Evolutionary conservation across 2,113 vertebrate genomes (phyloP), one percentile per base, ranked within the genome.

Genomic region (Clupea harengus): DNA sequence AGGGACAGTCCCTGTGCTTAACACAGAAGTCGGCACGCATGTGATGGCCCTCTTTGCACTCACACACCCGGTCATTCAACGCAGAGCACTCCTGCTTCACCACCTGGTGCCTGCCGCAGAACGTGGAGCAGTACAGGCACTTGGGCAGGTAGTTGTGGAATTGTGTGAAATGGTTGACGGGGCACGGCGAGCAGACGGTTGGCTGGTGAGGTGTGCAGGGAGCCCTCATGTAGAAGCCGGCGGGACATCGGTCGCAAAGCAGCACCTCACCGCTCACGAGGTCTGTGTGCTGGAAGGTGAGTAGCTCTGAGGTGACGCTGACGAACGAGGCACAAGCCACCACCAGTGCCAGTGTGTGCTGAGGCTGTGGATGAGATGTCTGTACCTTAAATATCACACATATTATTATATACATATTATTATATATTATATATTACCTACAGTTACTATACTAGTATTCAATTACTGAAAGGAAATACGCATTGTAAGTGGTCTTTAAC

Each of bases 101-200:
- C 13, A 91, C 87, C 85, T 91, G 87, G 84, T 91, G 92, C 0
- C 49, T 87, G 0, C 4, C 49, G 87, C 95, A 95, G 86, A 94
- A 86, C 32, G 85, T 90, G 18, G 6, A 89, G 91, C 95, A 95
- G 90, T 94, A 95, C 57, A 95, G 91, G 82, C 95, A 95, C 60
- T 83, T 91, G 3, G 89, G 78, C 85, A 95, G 60, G 90, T 94
- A 95, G 91, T 95, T 94, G 92, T 92, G 94, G 83, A 91, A 81
- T 87, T 92, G 85, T 0, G 95, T 96, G 89, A 84, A 96, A 60
- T 94, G 93, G 0, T 83, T 2, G 0, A 0, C 0, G 1, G 57
- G 84, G 84, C 95, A 96, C 0, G 81, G 11, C 0, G 0, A 25
- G 54, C 95, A 96, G 81, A 54, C 0, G 0, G 94, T 95, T 47